phyloP scores from a whole-genome alignment of 2,888 invertebrate genomes.

The Sepiola atlantica region DNA sequence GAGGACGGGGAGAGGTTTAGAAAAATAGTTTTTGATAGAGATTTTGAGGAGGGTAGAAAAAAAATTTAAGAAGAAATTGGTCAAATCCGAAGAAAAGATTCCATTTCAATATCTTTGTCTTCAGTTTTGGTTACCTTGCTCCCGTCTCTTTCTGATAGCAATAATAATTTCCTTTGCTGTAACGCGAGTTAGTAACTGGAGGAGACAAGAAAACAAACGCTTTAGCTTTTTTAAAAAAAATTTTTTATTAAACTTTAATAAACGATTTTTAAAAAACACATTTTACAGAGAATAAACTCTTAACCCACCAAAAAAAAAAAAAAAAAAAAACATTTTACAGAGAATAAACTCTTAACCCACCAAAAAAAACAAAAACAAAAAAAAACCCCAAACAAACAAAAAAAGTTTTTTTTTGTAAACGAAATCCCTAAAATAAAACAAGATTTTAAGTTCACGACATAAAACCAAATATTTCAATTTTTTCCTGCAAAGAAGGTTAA shows the following conservation, averaged over 20 bases:
- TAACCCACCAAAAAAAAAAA: background rate
- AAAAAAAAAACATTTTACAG: background rate
- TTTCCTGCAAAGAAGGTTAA: background rate
- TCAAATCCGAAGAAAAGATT: background rate
- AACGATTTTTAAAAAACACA: background rate
- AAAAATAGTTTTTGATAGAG: background rate
- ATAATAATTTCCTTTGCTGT: conserved; percentile 24
- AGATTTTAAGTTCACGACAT: background rate
- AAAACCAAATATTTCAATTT: background rate
- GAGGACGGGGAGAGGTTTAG: no score
- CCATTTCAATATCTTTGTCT: background rate
- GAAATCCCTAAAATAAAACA: no score
- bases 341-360: background rate
- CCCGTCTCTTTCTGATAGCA: background rate
- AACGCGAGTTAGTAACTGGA: conserved; percentile 44
- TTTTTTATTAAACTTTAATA: background rate
- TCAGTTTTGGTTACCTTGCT: background rate
- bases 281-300: background rate
- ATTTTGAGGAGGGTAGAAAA: background rate
- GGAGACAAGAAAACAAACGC: conserved; percentile 33
- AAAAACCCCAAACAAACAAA: no score
- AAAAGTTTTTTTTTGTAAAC: no score
- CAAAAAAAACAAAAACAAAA: background rate
- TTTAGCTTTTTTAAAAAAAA: background rate
- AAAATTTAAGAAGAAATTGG: background rate